Evolutionary conservation across 2,888 invertebrate genomes (phyloP).

Genomic region (Acronicta psi): DNA sequence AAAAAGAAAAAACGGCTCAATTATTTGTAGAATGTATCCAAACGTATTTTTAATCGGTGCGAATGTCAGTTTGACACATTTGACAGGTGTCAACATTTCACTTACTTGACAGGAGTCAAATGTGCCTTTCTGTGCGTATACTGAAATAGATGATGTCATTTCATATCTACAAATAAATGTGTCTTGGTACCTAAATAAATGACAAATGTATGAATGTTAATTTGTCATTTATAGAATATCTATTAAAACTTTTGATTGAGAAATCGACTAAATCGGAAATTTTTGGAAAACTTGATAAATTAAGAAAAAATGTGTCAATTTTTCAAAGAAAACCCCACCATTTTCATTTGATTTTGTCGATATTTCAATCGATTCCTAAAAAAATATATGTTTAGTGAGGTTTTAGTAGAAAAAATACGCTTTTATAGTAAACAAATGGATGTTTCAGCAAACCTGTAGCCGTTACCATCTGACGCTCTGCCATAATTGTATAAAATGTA

Average conservation of each 20-base stretch:
- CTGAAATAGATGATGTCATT: too few species aligned
- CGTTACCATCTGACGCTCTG: constrained; percentile 25
- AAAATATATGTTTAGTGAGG: background rate
- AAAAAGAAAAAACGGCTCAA: constrained; percentile 14
- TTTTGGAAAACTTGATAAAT: background rate
- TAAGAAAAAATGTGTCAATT: background rate
- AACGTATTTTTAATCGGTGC: constrained; percentile 18
- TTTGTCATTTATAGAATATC: too few species aligned
- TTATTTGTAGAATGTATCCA: constrained; percentile 14
- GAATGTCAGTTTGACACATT: constrained; percentile 8
- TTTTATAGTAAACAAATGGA: constrained; percentile 24
- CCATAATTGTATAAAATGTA: constrained; percentile 51
- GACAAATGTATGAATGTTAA: too few species aligned
- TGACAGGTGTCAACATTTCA: too few species aligned
- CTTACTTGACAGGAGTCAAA: too few species aligned
- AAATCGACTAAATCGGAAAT: background rate
- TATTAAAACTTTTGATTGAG: constrained; percentile 4
- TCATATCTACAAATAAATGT: too few species aligned
- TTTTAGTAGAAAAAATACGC: background rate
- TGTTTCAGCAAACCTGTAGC: constrained; percentile 11
- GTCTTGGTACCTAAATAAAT: background rate
- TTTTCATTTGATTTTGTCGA: background rate
- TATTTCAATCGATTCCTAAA: background rate
- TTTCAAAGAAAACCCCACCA: background rate
- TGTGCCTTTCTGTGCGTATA: background rate